A percentile compares a stretch with the other conserved stretches of the same genome.
Evolutionary conservation across 2,888 invertebrate genomes (phyloP).

Genomic region (Megaustenia siamemsis): DNA sequence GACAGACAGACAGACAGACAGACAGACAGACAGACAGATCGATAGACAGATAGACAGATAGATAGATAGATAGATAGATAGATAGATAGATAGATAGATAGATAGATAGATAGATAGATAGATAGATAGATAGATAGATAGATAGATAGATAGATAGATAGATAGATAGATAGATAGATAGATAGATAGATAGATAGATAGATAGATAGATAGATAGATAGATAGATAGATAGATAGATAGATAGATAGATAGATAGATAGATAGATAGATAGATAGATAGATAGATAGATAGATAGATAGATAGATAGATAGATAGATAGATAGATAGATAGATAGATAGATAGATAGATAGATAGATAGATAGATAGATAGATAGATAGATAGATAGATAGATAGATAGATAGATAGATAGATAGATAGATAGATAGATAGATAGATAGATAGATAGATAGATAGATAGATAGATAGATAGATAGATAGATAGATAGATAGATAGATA

Average conservation of each 20-base stretch:
- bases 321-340: not conserved
- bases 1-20: conserved; percentile 5
- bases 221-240: not conserved
- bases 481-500: no score
- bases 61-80: conserved; percentile 8
- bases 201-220: not conserved
- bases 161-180: conserved; percentile 13
- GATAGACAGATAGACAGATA: conserved; percentile 55
- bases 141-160: conserved; percentile 6
- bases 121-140: conserved; percentile 1
- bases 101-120: conserved; percentile 33
- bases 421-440: no score
- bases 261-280: not conserved
- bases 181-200: not conserved
- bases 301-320: not conserved
- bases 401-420: no score
- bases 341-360: not conserved
- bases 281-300: not conserved
- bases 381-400: no score
- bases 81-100: conserved; percentile 28
- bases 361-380: not conserved
- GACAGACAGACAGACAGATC: not conserved
- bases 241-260: not conserved
- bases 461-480: no score
- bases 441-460: no score